These are phyloP conservation scores for Aythya fuligula DNA, from an alignment of 2,797 vertebrate genomes.

Conservation along the genomic window DNA sequence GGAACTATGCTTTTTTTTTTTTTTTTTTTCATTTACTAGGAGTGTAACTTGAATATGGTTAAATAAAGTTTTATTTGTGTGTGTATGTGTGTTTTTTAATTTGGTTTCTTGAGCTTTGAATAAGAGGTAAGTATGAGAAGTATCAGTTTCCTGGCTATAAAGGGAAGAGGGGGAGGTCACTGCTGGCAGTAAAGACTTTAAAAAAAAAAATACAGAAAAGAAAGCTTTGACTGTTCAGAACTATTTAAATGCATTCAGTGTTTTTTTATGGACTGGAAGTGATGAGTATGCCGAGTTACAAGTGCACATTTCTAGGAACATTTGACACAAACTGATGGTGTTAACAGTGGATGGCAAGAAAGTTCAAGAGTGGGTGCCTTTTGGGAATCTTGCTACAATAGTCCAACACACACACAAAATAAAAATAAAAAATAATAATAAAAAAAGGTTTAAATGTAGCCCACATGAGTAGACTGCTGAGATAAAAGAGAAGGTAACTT, in stretches of 20 bases:
- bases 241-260: slow-evolving; percentile 38
- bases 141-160: slow-evolving; percentile 37
- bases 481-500: neutral
- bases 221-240: slow-evolving; percentile 51
- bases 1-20: neutral
- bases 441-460: neutral
- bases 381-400: neutral
- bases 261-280: slow-evolving; percentile 13
- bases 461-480: neutral
- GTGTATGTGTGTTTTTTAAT: neutral
- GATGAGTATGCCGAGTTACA: slow-evolving; percentile 16
- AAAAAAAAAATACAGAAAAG: slow-evolving; percentile 24
- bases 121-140: neutral
- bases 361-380: neutral
- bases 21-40: neutral
- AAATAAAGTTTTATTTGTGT: neutral
- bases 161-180: neutral
- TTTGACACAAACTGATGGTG: neutral
- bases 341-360: neutral
- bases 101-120: slow-evolving; percentile 5
- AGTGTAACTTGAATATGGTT: neutral
- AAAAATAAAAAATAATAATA: neutral
- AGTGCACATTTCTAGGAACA: slow-evolving; percentile 32
- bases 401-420: too few relatives aligned
- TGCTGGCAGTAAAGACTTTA: neutral